phyloP scores from a whole-genome alignment of 2,113 vertebrate genomes.

The Amazona guildingii region DNA sequence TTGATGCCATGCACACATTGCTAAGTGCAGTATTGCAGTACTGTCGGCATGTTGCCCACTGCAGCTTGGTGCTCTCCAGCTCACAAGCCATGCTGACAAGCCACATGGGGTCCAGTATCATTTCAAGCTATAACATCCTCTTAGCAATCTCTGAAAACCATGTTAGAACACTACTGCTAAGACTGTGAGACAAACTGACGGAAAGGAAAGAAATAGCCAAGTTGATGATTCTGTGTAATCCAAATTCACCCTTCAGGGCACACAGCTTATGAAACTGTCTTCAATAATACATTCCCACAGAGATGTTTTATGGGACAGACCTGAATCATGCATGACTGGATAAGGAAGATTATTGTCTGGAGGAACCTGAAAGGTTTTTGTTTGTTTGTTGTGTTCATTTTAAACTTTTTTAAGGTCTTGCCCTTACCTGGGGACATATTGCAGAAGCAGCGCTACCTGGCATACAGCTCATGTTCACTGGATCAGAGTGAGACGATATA shows the following conservation, averaged over 20 bases:
- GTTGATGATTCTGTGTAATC: neutral
- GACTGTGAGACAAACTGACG: neutral
- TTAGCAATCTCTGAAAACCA: neutral
- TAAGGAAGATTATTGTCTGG: neutral
- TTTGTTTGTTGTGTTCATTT: neutral
- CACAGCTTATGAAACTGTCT: neutral
- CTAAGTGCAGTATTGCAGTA: neutral
- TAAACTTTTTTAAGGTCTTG: neutral
- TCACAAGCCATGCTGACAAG: neutral
- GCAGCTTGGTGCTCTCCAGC: neutral
- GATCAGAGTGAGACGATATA: neutral
- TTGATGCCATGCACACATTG: neutral
- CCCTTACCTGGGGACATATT: neutral
- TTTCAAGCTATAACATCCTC: neutral
- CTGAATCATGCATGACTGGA: neutral
- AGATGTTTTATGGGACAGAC: neutral
- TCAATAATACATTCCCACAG: neutral
- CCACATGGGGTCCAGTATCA: neutral
- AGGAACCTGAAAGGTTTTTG: neutral
- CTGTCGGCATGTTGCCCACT: neutral
- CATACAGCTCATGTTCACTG: neutral
- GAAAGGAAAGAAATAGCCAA: neutral
- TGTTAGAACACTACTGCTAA: neutral
- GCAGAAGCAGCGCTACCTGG: fast-evolving
- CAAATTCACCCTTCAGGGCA: neutral